A percentile compares a stretch with the other conserved stretches of the same genome.
Evolutionary conservation across 2,113 vertebrate species (phyloP).

Genomic region (Tinamus guttatus): DNA sequence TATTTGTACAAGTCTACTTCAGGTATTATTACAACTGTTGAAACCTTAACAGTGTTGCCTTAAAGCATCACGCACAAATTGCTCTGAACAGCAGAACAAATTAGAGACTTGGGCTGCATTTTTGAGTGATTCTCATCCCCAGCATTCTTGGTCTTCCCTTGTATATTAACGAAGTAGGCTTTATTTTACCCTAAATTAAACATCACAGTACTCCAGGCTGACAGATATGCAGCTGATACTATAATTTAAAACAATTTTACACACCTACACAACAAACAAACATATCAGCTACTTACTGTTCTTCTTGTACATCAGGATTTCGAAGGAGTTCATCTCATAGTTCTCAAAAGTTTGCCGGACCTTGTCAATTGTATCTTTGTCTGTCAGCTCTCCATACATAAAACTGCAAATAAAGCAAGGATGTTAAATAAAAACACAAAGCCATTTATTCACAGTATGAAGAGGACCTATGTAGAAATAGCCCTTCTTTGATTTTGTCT

Average conservation of each 20-base stretch:
- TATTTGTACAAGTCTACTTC: not conserved
- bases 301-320: slow-evolving; percentile 98
- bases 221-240: not conserved
- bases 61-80: slow-evolving; percentile 39
- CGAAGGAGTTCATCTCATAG: slow-evolving; percentile 96
- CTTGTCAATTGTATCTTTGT: slow-evolving; percentile 91
- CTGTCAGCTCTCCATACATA: slow-evolving; percentile 96
- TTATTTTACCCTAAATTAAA: not conserved
- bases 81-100: slow-evolving; percentile 38
- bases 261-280: not conserved
- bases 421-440: not conserved
- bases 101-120: not conserved
- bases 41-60: slow-evolving; percentile 7
- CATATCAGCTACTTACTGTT: slow-evolving; percentile 87
- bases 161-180: not conserved
- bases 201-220: not conserved
- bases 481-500: slow-evolving; percentile 10
- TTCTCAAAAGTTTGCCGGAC: slow-evolving; percentile 94
- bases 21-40: not conserved
- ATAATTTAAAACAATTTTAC: not conserved
- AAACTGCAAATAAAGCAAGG: slow-evolving; percentile 83
- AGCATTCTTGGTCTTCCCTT: not conserved
- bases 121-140: slow-evolving; percentile 10
- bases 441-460: not conserved
- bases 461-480: not conserved